Percentiles rank a stretch among this genome's conserved stretches.
Evolutionary conservation across 2,797 vertebrate genomes (phyloP).

Genomic region (Scleropages formosus): DNA sequence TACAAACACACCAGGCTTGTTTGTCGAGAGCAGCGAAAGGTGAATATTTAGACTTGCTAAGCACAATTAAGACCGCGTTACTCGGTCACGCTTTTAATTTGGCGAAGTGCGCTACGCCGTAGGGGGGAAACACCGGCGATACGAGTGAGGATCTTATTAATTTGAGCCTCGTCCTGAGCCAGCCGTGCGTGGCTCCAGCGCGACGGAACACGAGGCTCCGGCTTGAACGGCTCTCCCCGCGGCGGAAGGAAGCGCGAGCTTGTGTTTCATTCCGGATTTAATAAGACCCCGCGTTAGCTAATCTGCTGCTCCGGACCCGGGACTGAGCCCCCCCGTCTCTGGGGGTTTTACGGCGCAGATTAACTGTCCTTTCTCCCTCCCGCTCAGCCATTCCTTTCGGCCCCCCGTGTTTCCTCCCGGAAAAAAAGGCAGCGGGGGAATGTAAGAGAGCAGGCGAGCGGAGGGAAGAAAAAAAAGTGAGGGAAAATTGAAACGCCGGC

Average conservation of each 20-base stretch:
- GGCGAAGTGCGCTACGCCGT: background rate
- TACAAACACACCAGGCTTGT: background rate
- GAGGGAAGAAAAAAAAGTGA: conserved; percentile 25
- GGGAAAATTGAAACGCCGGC: conserved; percentile 54
- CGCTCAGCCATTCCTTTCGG: conserved; percentile 27
- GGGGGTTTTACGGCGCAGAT: conserved; percentile 37
- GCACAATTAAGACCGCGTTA: background rate
- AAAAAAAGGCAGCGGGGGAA: conserved; percentile 21
- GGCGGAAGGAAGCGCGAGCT: conserved; percentile 6
- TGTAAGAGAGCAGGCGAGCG: background rate
- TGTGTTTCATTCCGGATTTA: conserved; percentile 28
- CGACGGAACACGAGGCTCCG: too few relatives aligned
- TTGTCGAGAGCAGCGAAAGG: background rate
- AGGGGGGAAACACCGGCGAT: background rate
- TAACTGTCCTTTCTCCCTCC: conserved; percentile 38
- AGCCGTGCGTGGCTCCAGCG: background rate
- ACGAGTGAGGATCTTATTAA: conserved; percentile 1
- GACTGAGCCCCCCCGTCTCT: conserved; percentile 16
- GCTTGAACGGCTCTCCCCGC: conserved; percentile 21
- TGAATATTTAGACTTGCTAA: background rate
- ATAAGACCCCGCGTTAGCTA: conserved; percentile 30
- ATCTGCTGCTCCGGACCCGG: conserved; percentile 11
- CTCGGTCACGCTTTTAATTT: background rate
- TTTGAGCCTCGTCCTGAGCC: background rate
- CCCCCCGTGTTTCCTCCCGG: conserved; percentile 22